Evolutionary conservation across 2,888 invertebrate genomes (phyloP), one percentile per base, ranked within the genome.

Genomic region (Minunthozetes semirufus): DNA sequence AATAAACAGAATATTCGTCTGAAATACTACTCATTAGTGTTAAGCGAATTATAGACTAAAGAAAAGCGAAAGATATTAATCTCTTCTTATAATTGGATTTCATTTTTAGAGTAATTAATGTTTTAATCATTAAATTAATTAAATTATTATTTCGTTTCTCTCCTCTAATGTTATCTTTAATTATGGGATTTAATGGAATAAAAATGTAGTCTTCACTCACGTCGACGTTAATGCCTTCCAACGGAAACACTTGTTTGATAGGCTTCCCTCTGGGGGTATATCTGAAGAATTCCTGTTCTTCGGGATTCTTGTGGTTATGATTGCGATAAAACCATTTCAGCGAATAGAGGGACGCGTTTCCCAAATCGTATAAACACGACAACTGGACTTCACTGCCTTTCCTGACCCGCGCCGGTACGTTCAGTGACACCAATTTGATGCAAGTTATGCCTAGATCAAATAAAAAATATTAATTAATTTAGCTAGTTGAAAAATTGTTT

Each of bases 271-370:
- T 5, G 11, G 72, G 72, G n/a, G 72, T 72, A 59, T 46, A 72
- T 8, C 72, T 48, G 29, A 72, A 72, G 46, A 72, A 72, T 59
- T 72, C 72, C 48, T 72, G 72, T 72, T 72, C 72, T 19, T 72
- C 72, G 17, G 50, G 50, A 48, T 72, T 50, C 72, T 50, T 22
- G 15, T 72, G 48, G 19, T 48, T 19, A 33, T 33, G 33, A 6
- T 46, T 50, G 6, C 72, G 48, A 48, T 72, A 72, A 72, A 72
- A 72, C 72, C 72, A 72, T 72, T 72, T 72, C 27, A 72, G 29
- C 50, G 72, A 72, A 59, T 72, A 72, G n/a, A 72, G 72, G 13
- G 72, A 48, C 17, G 72, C 72, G 46, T 72, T 72, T 33, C 48
- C 72, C 29, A 72, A 59, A 33, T 72, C 72, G 25, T 50, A 72